phyloP scores from a whole-genome alignment of 2,113 vertebrate species.

The Ctenodactylus gundi region DNA sequence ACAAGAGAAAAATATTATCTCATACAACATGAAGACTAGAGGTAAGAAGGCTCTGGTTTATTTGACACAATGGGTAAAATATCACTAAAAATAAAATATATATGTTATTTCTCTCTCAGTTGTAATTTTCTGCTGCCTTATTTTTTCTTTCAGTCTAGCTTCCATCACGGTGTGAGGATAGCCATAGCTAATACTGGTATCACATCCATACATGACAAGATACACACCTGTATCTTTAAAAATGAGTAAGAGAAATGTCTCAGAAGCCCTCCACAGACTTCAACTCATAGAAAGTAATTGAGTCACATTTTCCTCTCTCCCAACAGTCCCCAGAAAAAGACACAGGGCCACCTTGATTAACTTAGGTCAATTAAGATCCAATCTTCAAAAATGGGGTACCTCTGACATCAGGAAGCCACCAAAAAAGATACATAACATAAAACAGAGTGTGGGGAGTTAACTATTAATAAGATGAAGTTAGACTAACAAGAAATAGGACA shows the following conservation, averaged over 20 bases:
- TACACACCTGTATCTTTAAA: background rate
- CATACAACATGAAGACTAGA: background rate
- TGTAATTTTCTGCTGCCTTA: background rate
- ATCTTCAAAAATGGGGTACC: background rate
- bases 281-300: background rate
- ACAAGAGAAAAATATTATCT: background rate
- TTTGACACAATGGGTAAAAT: background rate
- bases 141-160: background rate
- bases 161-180: background rate
- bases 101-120: background rate
- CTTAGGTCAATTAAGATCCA: background rate
- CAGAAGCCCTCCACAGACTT: background rate
- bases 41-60: background rate
- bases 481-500: background rate
- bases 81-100: background rate
- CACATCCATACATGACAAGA: background rate
- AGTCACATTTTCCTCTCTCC: background rate
- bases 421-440: background rate
- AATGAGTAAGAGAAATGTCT: background rate
- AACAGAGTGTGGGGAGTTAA: background rate
- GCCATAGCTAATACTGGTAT: background rate
- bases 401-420: background rate
- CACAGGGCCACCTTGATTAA: background rate
- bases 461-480: background rate
- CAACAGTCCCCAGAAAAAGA: background rate